phyloP scores from a whole-genome alignment of 2,797 vertebrate species.

The Rhincodon typus region DNA sequence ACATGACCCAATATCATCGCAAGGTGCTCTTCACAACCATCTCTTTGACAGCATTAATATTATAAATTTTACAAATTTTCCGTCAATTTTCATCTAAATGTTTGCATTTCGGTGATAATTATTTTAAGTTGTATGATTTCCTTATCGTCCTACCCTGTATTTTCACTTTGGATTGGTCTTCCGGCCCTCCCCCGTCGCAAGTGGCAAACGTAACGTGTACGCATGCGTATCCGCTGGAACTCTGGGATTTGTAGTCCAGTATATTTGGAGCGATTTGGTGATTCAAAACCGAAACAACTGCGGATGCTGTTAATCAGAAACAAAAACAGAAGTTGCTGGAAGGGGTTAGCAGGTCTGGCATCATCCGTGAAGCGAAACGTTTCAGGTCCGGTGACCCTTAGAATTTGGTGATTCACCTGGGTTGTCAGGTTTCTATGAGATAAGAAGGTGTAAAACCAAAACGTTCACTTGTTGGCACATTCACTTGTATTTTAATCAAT shows the following conservation, averaged over 20 bases:
- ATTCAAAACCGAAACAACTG: too few relatives aligned
- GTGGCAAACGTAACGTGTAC: neutral
- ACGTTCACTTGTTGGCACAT: neutral
- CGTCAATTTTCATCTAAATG: too few relatives aligned
- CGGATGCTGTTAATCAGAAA: too few relatives aligned
- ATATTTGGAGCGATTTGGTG: neutral
- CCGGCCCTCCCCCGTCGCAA: neutral
- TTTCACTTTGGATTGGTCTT: neutral
- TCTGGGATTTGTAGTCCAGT: constrained; percentile 13
- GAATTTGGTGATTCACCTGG: neutral
- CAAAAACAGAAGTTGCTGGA: too few relatives aligned
- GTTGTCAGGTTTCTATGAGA: neutral
- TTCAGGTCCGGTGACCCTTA: too few relatives aligned
- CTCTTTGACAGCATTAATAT: neutral
- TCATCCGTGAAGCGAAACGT: too few relatives aligned
- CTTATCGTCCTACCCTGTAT: neutral
- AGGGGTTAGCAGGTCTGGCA: too few relatives aligned
- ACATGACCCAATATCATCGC: neutral
- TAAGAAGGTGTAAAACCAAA: too few relatives aligned
- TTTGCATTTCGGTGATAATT: too few relatives aligned
- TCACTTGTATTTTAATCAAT: neutral
- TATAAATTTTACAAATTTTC: fast-evolving
- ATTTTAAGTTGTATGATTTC: too few relatives aligned
- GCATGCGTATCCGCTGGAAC: neutral
- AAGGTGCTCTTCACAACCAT: neutral